Evolutionary conservation across 2,113 vertebrate species (phyloP).

Genomic region (Gulo gulo): DNA sequence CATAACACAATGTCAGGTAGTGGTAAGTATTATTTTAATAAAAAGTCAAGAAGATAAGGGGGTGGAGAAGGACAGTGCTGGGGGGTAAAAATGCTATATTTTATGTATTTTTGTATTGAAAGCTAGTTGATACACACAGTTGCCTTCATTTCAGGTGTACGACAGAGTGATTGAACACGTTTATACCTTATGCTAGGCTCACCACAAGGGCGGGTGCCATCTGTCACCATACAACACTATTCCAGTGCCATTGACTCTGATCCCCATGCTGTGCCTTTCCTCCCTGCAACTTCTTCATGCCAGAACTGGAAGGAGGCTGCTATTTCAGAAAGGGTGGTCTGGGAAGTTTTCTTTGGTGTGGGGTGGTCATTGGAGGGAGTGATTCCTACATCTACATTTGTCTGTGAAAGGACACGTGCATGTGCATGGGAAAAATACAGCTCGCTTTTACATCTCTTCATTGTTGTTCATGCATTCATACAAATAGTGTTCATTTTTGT

Average conservation of each 20-base stretch:
- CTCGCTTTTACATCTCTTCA: not conserved
- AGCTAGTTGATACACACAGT: not conserved
- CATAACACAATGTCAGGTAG: not conserved
- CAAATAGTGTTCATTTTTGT: not conserved
- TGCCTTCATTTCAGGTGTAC: not conserved
- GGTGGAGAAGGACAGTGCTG: not conserved
- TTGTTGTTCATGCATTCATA: not conserved
- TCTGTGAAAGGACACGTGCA: not conserved
- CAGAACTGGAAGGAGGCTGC: not conserved
- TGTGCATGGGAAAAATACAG: not conserved
- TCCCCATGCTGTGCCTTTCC: not conserved
- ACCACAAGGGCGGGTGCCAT: not conserved
- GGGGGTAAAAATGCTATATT: too few species aligned
- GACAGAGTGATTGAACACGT: not conserved
- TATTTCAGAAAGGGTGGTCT: not conserved
- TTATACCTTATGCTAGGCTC: not conserved
- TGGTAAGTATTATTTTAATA: not conserved
- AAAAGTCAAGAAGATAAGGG: not conserved
- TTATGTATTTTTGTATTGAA: not conserved
- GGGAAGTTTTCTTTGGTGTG: not conserved
- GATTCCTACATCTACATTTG: not conserved
- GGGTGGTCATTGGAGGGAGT: not conserved
- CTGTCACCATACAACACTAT: not conserved
- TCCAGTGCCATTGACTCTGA: not conserved
- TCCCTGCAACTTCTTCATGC: not conserved